Evolutionary conservation across 2,888 invertebrate genomes (phyloP).

Genomic region (Tolmerus cingulatus): DNA sequence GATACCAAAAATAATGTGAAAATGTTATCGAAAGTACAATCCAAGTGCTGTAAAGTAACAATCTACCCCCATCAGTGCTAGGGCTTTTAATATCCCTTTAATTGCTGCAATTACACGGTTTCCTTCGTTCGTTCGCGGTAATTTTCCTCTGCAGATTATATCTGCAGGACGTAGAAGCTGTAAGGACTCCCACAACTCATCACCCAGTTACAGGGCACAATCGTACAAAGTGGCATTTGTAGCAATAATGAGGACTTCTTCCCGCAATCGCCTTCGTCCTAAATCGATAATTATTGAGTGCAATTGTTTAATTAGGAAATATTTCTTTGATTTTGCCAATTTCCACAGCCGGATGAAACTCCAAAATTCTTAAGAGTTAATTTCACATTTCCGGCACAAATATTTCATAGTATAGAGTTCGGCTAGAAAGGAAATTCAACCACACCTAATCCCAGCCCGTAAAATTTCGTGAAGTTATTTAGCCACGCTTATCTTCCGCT

Average conservation of each 20-base stretch:
- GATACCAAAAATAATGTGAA: not conserved
- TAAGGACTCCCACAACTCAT: not conserved
- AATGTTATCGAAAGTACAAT: not conserved
- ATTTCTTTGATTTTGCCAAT: not conserved
- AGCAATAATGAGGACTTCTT: not conserved
- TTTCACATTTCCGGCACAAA: not conserved
- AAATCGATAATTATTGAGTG: not conserved
- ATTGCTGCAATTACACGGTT: not conserved
- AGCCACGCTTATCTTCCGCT: slow-evolving; percentile 34
- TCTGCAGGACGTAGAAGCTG: not conserved
- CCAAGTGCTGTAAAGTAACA: not conserved
- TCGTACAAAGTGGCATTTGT: not conserved
- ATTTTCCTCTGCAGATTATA: not conserved
- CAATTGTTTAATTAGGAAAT: not conserved
- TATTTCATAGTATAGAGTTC: not conserved
- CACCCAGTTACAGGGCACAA: not conserved
- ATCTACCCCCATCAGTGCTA: not conserved
- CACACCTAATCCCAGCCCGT: not conserved
- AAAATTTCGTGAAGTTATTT: slow-evolving; percentile 24
- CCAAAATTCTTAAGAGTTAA: not conserved
- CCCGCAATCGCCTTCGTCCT: not conserved
- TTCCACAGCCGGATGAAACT: not conserved
- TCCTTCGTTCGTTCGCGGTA: not conserved
- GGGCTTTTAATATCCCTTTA: not conserved
- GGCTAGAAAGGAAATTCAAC: not conserved